Percentiles rank a stretch among this genome's conserved stretches.
These are phyloP conservation scores for Lophotis ruficrista DNA, from an alignment of 2,113 vertebrate species.

Conservation along the genomic window DNA sequence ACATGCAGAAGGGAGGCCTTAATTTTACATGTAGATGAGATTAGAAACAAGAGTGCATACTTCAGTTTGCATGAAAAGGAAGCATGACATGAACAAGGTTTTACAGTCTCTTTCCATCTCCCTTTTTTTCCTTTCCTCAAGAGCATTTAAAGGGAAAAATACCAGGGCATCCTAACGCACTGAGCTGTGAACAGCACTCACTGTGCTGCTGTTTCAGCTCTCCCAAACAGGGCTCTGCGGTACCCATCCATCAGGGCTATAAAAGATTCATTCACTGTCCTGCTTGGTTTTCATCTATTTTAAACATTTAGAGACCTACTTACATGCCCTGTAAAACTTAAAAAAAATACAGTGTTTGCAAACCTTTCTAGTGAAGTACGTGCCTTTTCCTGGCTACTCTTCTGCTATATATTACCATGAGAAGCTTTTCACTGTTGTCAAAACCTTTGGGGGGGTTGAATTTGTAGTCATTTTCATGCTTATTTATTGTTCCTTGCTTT, in stretches of 20 bases:
- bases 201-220: constrained; percentile 11
- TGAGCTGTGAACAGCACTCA: constrained; percentile 5
- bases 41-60: not conserved
- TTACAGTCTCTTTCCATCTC: not conserved
- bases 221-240: not conserved
- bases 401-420: not conserved
- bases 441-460: not conserved
- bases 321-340: not conserved
- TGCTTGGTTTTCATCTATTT: constrained; percentile 46
- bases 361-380: not conserved
- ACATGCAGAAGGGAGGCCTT: not conserved
- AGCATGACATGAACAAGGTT: not conserved
- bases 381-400: not conserved
- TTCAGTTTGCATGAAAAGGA: not conserved
- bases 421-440: not conserved
- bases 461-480: not conserved
- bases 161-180: not conserved
- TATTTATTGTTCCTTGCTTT: not conserved
- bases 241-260: constrained; percentile 24
- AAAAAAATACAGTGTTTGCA: not conserved
- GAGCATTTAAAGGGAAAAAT: not conserved
- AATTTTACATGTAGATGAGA: not conserved
- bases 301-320: constrained; percentile 62
- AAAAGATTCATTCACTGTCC: constrained; percentile 56
- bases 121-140: not conserved